A percentile compares a stretch with the other conserved stretches of the same genome.
Evolutionary conservation across 1,140 invertebrate species (phyloP).

Genomic region (Orchestia grillus): DNA sequence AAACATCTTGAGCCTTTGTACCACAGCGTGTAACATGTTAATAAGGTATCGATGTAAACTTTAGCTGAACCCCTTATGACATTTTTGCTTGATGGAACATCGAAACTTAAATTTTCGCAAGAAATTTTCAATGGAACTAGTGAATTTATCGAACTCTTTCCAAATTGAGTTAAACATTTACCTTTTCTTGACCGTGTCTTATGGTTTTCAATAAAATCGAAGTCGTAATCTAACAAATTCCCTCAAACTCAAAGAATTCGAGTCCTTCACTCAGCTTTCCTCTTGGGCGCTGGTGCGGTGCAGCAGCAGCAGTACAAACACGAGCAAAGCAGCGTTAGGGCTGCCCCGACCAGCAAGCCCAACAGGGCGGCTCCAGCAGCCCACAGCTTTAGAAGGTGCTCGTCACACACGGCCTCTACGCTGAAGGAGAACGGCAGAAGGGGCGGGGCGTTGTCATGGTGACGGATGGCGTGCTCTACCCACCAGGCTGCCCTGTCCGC

Average conservation of each 20-base stretch:
- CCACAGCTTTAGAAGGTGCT: background rate
- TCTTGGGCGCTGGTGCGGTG: background rate
- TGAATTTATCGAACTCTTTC: no score
- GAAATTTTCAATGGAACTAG: no score
- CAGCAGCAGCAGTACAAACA: background rate
- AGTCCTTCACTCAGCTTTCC: background rate
- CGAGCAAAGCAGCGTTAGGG: background rate
- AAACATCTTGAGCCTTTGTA: no score
- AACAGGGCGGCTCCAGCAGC: background rate
- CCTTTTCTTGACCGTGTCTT: background rate
- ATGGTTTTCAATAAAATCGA: background rate
- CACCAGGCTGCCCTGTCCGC: background rate
- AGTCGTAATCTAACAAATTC: background rate
- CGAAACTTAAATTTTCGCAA: no score
- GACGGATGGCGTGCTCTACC: conserved; percentile 22
- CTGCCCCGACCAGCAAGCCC: background rate
- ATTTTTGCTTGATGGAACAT: no score
- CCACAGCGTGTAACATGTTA: no score
- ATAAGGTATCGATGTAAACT: no score
- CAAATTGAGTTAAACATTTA: background rate
- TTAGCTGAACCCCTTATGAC: no score
- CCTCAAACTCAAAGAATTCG: background rate
- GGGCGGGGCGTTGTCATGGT: background rate
- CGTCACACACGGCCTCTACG: background rate
- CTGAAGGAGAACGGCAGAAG: background rate